A percentile compares a stretch with the other conserved stretches of the same genome.
Conservation (phyloP, 2,888 invertebrate species). For the Spisula subtruncata region DNA sequence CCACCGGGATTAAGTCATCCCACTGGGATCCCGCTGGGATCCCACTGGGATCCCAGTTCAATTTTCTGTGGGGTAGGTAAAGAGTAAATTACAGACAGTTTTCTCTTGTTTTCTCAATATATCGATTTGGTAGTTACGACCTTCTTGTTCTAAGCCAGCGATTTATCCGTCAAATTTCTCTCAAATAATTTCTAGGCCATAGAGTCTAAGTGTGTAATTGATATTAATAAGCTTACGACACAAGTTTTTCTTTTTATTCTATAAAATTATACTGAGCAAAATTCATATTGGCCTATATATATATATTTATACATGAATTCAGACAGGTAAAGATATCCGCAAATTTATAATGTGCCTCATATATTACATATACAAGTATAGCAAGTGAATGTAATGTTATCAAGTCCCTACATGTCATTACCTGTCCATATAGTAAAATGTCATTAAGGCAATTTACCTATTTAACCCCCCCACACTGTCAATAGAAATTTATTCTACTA, state of each 20-base stretch:
- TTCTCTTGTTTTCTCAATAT: no score
- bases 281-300: background rate
- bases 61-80: no score
- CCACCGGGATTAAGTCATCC: no score
- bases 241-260: background rate
- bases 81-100: no score
- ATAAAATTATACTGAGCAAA: background rate
- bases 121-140: no score
- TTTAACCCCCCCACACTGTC: conserved; percentile 17
- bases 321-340: background rate
- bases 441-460: conserved; percentile 20
- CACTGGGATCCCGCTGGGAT: no score
- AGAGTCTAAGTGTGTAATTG: background rate
- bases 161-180: background rate
- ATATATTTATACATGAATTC: no score
- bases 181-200: background rate
- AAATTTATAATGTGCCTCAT: background rate
- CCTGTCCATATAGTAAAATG: conserved; percentile 2
- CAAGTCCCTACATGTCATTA: background rate
- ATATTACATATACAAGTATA: background rate
- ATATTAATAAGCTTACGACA: conserved; percentile 6
- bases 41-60: no score
- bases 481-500: conserved; percentile 38
- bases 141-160: no score
- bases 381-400: background rate